Base-by-base conservation (phyloP, 1,140 invertebrate genomes). In the Zaprionus ornatus region DNA sequence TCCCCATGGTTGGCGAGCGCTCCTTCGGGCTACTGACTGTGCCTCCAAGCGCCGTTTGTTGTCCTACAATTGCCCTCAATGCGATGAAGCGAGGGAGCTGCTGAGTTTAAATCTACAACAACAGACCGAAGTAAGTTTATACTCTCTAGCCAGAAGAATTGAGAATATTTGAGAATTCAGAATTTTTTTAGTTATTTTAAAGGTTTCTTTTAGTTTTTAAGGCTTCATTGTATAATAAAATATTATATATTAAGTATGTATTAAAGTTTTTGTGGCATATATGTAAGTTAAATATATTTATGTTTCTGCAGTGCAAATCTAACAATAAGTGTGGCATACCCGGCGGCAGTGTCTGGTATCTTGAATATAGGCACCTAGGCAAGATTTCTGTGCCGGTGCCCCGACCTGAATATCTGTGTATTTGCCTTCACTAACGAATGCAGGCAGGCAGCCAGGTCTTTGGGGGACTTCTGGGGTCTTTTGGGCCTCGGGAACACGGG, bases 381-480 rank as follows among this genome's bases (percentile, higher is more conserved):
- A 42, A 54, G 60, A 52, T 45, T 32, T 29, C 29, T 63, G 21
- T 21, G 15, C 19, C 25, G 27, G 45, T 50, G 13, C 75, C 40
- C 55, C 35, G 67, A 42, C 25, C 59, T 45, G 63, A 61, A 72
- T 63, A 65, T 52, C 45, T 74, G 48, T 42, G 66, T 86, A 90
- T 90, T 90, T 90, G 82, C 76, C 90, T 86, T 90, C 61, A 73
- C 86, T 90, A 90, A 90, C 85, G 85, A 88, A 90, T 90, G 81
- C 85, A 82, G 82, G 79, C 82, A 60, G 54, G 60, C 65, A 19
- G 40, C 40, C 17, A 70, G 67, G 77, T 79, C 62, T 56, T 71
- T 70, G 60, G 73, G 67, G 77, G 63, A 9, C 9, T 67, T 57
- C 72, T 71, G 62, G 67, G 77, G 60, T 60, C 71, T 52, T 64